Conservation (phyloP, 2,113 vertebrate species). For the Callaeas wilsoni region DNA sequence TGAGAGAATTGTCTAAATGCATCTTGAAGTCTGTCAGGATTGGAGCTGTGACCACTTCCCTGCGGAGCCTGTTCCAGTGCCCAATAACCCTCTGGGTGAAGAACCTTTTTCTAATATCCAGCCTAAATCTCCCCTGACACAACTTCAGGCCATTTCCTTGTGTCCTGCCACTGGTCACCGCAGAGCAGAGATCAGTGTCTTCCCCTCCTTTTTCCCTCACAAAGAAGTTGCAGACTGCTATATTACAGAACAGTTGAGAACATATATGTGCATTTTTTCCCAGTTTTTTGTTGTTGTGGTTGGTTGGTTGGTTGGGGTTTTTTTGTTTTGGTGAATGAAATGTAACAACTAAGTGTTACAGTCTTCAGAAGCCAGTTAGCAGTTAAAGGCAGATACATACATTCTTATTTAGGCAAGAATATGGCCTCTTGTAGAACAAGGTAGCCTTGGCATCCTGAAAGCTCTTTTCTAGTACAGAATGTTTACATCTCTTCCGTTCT, state of each 20-base stretch:
- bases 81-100: accelerated
- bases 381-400: background rate
- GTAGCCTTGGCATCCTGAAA: background rate
- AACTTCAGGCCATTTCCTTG: accelerated
- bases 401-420: background rate
- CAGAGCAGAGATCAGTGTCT: background rate
- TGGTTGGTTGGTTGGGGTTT: too few species aligned
- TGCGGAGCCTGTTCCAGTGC: background rate
- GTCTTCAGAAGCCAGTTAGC: background rate
- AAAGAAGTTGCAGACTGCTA: background rate
- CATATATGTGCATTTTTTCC: background rate
- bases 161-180: background rate
- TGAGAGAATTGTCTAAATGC: background rate
- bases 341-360: background rate
- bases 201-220: accelerated
- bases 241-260: background rate
- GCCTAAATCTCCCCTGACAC: background rate
- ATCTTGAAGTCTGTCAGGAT: background rate
- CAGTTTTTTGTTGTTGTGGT: background rate
- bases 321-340: background rate
- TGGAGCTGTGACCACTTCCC: background rate
- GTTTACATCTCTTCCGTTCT: background rate
- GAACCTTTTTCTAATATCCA: background rate
- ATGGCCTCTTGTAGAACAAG: background rate
- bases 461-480: background rate